phyloP scores from a whole-genome alignment of 2,888 invertebrate genomes.

The Leucophenga maculata region DNA sequence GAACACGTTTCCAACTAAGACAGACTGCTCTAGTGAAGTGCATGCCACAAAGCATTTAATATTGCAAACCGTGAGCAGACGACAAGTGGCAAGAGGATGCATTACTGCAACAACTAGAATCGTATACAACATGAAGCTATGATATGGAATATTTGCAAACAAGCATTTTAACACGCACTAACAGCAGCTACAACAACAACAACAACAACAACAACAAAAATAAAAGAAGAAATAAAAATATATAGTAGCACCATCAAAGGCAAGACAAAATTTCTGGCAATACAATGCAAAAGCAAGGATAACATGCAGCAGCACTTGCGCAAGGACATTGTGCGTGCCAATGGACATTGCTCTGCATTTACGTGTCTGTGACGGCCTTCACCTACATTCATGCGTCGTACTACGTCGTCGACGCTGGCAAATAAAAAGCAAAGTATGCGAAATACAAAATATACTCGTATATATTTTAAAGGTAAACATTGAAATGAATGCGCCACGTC shows the following conservation, averaged over 20 bases:
- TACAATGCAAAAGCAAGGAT: not conserved
- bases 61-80: not conserved
- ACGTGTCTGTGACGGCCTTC: not conserved
- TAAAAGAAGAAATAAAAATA: not conserved
- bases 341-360: not conserved
- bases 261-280: not conserved
- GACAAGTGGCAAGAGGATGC: not conserved
- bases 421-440: not conserved
- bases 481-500: not conserved
- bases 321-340: conserved; percentile 9
- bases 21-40: not conserved
- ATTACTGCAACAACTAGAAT: not conserved
- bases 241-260: conserved; percentile 9
- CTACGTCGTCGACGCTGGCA: not conserved
- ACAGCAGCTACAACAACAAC: not conserved
- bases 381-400: conserved; percentile 16
- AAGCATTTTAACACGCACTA: not conserved
- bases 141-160: conserved; percentile 5
- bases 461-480: conserved; percentile 5
- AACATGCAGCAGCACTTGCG: not conserved
- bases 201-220: not conserved
- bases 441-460: not conserved
- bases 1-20: not conserved
- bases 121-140: not conserved
- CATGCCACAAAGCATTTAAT: conserved; percentile 3